Conservation (phyloP, 1,140 invertebrate species). For the Drosophila watanabei region DNA sequence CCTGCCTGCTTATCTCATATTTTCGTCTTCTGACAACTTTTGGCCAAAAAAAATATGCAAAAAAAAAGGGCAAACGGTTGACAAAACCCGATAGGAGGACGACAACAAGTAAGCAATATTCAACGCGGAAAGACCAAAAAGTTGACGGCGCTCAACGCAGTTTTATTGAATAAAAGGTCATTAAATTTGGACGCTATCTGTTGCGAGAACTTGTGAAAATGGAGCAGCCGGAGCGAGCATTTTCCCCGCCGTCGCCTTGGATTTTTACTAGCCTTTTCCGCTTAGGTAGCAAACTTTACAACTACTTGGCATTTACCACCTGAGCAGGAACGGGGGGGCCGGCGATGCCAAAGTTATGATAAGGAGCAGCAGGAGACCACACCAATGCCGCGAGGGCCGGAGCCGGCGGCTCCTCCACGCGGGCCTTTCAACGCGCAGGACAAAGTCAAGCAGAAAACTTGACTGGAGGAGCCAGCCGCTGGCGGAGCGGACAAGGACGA, state of each 20-base stretch:
- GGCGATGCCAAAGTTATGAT: slow-evolving; percentile 79
- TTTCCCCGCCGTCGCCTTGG: slow-evolving; percentile 22
- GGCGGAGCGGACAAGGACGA: slow-evolving; percentile 17
- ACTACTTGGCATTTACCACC: slow-evolving; percentile 82
- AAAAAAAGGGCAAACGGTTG: slow-evolving; percentile 18
- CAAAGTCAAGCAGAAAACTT: slow-evolving; percentile 83
- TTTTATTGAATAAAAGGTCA: slow-evolving; percentile 84
- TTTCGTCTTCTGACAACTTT: slow-evolving; percentile 36
- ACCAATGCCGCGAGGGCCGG: slow-evolving; percentile 12
- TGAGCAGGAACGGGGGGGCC: slow-evolving; percentile 17
- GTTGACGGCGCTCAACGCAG: slow-evolving; percentile 57
- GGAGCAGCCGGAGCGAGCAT: slow-evolving; percentile 51
- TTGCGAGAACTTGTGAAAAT: slow-evolving; percentile 77
- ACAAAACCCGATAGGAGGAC: slow-evolving; percentile 32
- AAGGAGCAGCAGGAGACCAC: slow-evolving; percentile 64
- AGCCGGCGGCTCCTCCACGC: slow-evolving; percentile 18
- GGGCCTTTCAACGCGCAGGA: slow-evolving; percentile 60
- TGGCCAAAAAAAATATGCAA: slow-evolving; percentile 19
- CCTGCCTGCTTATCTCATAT: slow-evolving; percentile 26
- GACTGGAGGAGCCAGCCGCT: slow-evolving; percentile 46
- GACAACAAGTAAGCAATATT: slow-evolving; percentile 22
- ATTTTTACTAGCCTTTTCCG: slow-evolving; percentile 80
- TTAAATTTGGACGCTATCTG: slow-evolving; percentile 84
- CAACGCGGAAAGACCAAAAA: slow-evolving; percentile 26
- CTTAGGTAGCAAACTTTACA: slow-evolving; percentile 77